Base-by-base conservation (phyloP, 1,140 invertebrate genomes). In the Heliconius hermathena region DNA sequence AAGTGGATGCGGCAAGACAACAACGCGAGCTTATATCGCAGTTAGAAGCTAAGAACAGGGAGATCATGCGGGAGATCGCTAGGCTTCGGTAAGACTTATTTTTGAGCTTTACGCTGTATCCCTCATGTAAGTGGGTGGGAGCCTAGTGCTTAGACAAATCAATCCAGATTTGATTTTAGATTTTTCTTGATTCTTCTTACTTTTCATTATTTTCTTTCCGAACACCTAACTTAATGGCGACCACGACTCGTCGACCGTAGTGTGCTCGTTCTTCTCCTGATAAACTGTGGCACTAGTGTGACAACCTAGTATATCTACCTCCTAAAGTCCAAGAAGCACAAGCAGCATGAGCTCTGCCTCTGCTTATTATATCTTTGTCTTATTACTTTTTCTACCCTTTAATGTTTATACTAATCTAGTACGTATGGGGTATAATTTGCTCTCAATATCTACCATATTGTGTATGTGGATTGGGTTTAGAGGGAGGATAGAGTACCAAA, bases 1-100 rank as follows among this genome's bases (percentile, higher is more conserved):
- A 95, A 96, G 97, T 94, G 94, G 98, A 99, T 87, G 97, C 97
- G 33, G 98, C 97, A 46, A 95, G 98, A 78, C 97, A 98, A 16
- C 98, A 99, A 85, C 95, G 98, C n/a, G 98, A 99, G 90, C 95
- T 99, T 20, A 99, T 99, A 89, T 97, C 97, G 72, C 98, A 99
- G 86, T 95, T 99, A 70, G 99, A 99, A 92, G 96, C 97, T 71
- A 99, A 99, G 95, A 99, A 99, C 95, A 97, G 98, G 93, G 98
- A 99, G 95, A 99, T 99, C 81, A 99, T 99, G 97, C 96, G 97
- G 84, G 99, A 99, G 96, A 99, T 99, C 85, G 97, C 98, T 84
- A 96, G 98, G 89, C 96, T 99, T 91, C 97, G 98, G 96, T 97
- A 95, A 79, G 13, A 13, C 22, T 16, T 54, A 54, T 4, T 60